Conservation (phyloP, 2,113 vertebrate species). For the Pycnonotus jocosus region DNA sequence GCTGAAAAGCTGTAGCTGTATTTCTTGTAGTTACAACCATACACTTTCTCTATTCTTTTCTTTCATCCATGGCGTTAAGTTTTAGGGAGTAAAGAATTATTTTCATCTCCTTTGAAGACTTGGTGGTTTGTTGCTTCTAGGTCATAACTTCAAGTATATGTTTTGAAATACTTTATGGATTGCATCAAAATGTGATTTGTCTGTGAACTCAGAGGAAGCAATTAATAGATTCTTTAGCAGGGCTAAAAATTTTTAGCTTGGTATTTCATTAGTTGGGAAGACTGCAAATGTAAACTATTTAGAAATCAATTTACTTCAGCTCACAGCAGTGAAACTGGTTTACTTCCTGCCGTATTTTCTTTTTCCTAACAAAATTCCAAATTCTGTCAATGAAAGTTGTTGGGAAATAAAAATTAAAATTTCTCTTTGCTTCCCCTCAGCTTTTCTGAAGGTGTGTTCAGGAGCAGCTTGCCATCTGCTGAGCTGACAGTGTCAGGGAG, state of each 20-base stretch:
- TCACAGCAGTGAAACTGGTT: background rate
- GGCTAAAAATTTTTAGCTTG: background rate
- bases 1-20: background rate
- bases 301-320: background rate
- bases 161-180: background rate
- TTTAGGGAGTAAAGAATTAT: background rate
- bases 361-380: background rate
- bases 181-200: background rate
- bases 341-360: background rate
- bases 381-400: background rate
- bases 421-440: background rate
- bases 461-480: background rate
- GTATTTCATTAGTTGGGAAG: background rate
- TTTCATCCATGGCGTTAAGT: background rate
- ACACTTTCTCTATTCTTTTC: background rate
- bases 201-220: background rate
- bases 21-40: background rate
- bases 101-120: background rate
- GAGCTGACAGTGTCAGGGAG: background rate
- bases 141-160: background rate
- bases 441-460: background rate
- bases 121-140: background rate
- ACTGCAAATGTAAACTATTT: background rate
- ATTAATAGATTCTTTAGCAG: background rate
- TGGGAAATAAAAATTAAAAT: background rate